These are phyloP conservation scores for Diadophis punctatus DNA, from an alignment of 2,113 vertebrate genomes.

Conservation along the genomic window DNA sequence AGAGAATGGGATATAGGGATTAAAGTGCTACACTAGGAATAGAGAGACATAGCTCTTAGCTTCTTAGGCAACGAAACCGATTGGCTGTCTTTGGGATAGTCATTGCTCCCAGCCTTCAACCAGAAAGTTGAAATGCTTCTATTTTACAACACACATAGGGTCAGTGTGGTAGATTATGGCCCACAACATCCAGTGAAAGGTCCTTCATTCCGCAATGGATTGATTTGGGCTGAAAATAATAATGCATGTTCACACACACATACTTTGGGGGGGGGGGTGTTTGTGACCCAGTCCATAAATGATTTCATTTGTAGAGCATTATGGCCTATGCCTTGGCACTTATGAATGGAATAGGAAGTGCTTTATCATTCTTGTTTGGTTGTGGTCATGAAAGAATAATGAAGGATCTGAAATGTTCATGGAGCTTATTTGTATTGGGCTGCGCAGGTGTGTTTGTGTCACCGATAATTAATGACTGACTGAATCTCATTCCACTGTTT, in stretches of 20 bases:
- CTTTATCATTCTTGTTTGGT: not conserved
- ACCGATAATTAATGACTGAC: slow-evolving; percentile 38
- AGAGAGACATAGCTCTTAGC: not conserved
- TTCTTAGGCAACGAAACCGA: not conserved
- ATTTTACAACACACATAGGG: not conserved
- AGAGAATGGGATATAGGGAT: not conserved
- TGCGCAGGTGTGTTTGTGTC: not conserved
- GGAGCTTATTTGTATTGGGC: slow-evolving; percentile 18
- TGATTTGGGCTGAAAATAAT: not conserved
- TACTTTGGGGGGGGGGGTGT: not conserved
- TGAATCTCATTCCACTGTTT: slow-evolving; percentile 47
- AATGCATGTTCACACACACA: not conserved
- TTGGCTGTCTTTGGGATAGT: not conserved
- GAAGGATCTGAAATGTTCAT: slow-evolving; percentile 2
- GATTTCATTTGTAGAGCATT: not conserved
- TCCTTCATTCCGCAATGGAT: not conserved
- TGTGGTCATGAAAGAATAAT: not conserved
- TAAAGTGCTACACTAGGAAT: not conserved
- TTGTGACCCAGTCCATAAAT: not conserved
- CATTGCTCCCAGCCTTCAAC: not conserved
- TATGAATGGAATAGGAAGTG: not conserved
- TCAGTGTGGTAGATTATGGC: not conserved
- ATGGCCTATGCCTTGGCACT: not conserved
- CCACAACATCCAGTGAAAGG: not conserved
- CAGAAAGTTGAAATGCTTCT: not conserved